A percentile compares a stretch with the other conserved stretches of the same genome.
These are phyloP conservation scores for Tenthredo notha DNA, from an alignment of 2,888 invertebrate genomes.

Conservation along the genomic window DNA sequence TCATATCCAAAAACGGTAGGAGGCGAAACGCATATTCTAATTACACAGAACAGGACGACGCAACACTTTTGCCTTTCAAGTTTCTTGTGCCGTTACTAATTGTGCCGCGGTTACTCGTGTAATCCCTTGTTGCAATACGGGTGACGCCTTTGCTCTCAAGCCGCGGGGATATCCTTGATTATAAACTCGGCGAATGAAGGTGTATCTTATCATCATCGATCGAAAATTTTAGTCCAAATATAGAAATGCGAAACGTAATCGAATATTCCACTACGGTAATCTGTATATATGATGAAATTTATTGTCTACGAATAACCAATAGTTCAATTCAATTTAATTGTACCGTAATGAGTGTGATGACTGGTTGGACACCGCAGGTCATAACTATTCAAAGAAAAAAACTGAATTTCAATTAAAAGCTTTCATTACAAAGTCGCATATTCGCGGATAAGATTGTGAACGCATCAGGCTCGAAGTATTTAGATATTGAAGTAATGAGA, in stretches of 20 bases:
- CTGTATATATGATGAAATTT: background rate
- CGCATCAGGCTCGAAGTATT: background rate
- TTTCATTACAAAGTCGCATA: background rate
- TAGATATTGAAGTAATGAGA: background rate
- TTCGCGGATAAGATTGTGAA: background rate
- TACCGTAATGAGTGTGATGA: background rate
- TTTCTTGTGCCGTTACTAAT: constrained; percentile 11
- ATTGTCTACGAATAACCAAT: background rate
- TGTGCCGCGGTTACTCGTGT: background rate
- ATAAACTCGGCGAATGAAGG: background rate
- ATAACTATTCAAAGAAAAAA: background rate
- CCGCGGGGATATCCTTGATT: constrained; percentile 2
- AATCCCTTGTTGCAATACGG: background rate
- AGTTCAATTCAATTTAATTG: background rate
- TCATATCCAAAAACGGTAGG: background rate
- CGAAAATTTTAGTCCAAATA: constrained; percentile 1
- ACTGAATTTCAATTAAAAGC: background rate
- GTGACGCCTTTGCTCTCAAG: background rate
- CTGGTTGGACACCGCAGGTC: background rate
- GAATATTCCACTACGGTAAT: background rate
- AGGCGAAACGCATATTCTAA: background rate
- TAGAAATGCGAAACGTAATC: constrained; percentile 9
- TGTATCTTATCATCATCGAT: constrained; percentile 15
- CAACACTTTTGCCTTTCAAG: background rate
- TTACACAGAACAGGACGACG: background rate